These are phyloP conservation scores for Corticium candelabrum DNA, from an alignment of 37 sponge, comb jelly and placozoan genomes.

Conservation along the genomic window DNA sequence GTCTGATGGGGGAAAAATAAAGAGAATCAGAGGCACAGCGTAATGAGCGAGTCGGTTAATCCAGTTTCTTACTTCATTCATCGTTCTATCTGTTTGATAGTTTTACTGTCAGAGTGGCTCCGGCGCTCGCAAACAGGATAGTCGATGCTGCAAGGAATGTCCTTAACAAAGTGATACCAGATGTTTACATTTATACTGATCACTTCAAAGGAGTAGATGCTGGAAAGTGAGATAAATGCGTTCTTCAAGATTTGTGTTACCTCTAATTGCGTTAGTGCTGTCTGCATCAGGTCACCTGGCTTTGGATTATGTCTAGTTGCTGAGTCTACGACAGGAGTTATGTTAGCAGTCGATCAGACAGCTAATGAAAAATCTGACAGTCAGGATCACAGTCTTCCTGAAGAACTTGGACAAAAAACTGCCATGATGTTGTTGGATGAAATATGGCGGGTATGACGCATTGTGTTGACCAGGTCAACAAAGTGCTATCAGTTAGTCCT, in stretches of 20 bases:
- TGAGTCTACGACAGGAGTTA: conserved; percentile 69
- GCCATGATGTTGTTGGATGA: conserved; percentile 58
- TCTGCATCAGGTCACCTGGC: conserved; percentile 57
- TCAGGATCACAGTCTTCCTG: conserved; percentile 48
- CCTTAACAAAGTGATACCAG: conserved; percentile 77
- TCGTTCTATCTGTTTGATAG: background rate
- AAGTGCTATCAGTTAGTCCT: too few species aligned
- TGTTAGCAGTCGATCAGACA: conserved; percentile 41
- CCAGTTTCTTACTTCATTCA: background rate
- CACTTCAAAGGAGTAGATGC: conserved; percentile 52
- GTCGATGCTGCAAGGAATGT: conserved; percentile 62
- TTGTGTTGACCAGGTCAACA: too few species aligned
- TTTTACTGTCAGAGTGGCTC: conserved; percentile 55
- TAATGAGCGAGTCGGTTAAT: conserved; percentile 25
- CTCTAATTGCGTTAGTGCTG: background rate
- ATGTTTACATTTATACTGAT: conserved; percentile 92
- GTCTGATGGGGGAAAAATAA: conserved; percentile 66
- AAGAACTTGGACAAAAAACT: conserved; percentile 63
- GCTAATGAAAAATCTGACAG: background rate
- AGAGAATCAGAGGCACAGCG: conserved; percentile 74
- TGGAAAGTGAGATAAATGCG: conserved; percentile 46
- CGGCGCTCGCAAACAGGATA: conserved; percentile 73
- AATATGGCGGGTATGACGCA: conserved; percentile 53
- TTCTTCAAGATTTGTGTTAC: background rate
- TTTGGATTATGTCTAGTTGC: conserved; percentile 75